Percentiles rank a stretch among this genome's conserved stretches.
Conservation (phyloP, 1,140 invertebrate species). For the Paraescarpia echinospica region DNA sequence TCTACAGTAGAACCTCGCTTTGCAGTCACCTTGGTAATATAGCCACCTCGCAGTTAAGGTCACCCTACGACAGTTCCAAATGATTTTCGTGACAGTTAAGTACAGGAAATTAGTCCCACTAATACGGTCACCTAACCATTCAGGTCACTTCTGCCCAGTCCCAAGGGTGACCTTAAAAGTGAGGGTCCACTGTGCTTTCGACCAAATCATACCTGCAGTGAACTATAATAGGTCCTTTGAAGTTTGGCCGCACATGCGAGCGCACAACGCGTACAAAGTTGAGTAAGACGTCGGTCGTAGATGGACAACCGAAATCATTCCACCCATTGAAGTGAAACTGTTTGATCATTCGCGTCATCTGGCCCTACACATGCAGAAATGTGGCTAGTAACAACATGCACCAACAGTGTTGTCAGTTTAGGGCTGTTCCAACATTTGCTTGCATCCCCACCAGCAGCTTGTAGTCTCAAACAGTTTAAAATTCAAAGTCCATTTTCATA, state of each 20-base stretch:
- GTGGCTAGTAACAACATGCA: slow-evolving; percentile 14
- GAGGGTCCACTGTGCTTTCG: too few species aligned
- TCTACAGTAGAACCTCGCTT: too few species aligned
- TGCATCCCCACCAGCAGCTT: background rate
- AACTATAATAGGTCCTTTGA: slow-evolving; percentile 49
- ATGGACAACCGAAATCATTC: slow-evolving; percentile 58
- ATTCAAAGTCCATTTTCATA: too few species aligned
- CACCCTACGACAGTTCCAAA: too few species aligned
- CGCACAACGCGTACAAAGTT: slow-evolving; percentile 52
- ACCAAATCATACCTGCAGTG: slow-evolving; percentile 52
- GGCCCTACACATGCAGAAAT: slow-evolving; percentile 40
- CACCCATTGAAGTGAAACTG: slow-evolving; percentile 57
- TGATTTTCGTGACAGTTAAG: too few species aligned
- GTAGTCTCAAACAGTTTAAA: background rate
- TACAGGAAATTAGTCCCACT: too few species aligned
- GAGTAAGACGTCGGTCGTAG: slow-evolving; percentile 47
- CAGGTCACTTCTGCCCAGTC: too few species aligned
- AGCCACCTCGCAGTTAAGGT: too few species aligned
- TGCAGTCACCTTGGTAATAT: too few species aligned
- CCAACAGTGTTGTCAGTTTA: background rate
- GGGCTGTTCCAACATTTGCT: background rate
- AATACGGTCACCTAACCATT: too few species aligned
- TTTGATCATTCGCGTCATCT: slow-evolving; percentile 42
- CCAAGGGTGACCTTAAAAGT: too few species aligned
- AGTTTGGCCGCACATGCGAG: slow-evolving; percentile 38